Conservation (phyloP, 2,888 invertebrate genomes). For the Aleiodes leptofemur region DNA sequence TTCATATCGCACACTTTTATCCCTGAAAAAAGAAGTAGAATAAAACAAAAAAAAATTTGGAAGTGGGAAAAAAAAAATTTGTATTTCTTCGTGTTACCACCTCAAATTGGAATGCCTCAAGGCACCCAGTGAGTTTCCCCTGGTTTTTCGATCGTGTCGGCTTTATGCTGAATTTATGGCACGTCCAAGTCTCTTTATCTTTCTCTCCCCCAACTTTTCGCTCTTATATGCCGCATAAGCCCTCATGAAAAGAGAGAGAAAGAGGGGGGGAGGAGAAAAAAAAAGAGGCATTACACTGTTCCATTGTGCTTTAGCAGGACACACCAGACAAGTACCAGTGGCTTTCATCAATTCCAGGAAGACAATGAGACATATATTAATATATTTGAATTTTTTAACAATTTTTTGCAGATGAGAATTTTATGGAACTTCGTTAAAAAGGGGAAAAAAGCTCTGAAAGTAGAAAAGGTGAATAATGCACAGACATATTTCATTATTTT, state of each 20-base stretch:
- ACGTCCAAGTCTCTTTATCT: slow-evolving; percentile 45
- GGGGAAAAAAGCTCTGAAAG: not conserved
- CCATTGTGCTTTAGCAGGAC: slow-evolving; percentile 38
- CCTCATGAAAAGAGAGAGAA: not conserved
- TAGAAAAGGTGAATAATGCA: slow-evolving; percentile 11
- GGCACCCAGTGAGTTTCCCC: slow-evolving; percentile 46
- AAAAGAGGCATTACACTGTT: slow-evolving; percentile 24
- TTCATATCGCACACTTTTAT: slow-evolving; percentile 39
- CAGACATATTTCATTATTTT: not conserved
- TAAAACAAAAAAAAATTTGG: slow-evolving; percentile 6
- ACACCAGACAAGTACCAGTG: slow-evolving; percentile 29
- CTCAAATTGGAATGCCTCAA: slow-evolving; percentile 48
- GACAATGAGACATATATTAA: slow-evolving; percentile 29
- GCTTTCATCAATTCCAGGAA: slow-evolving; percentile 40
- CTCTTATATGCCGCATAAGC: slow-evolving; percentile 23
- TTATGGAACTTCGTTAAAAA: not conserved
- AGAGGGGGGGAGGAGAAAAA: too few species aligned
- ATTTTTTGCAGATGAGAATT: not conserved
- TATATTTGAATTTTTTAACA: slow-evolving; percentile 10
- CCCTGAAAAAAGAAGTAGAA: slow-evolving; percentile 22
- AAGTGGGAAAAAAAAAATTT: slow-evolving; percentile 17
- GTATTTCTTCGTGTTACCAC: slow-evolving; percentile 39
- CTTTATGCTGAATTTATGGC: slow-evolving; percentile 47
- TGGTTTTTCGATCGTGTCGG: slow-evolving; percentile 43
- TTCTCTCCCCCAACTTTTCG: slow-evolving; percentile 26